phyloP scores from a whole-genome alignment of 2,797 vertebrate species.

The Anomalospiza imberbis region DNA sequence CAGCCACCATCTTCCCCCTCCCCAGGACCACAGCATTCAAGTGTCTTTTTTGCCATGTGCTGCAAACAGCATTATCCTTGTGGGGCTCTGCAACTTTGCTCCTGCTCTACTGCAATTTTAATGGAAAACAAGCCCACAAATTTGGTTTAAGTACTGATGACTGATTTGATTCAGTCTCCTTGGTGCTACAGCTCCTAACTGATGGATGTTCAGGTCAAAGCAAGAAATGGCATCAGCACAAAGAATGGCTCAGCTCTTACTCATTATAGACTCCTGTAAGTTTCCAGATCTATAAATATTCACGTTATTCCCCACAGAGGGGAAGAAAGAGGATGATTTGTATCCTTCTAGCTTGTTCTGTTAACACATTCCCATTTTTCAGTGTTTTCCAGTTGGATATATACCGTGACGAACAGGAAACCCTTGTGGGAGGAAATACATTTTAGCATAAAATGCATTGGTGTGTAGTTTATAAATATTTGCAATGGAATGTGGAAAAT shows the following conservation, averaged over 20 bases:
- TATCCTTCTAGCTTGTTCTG: constrained; percentile 11
- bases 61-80: fast-evolving
- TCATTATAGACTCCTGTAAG: constrained; percentile 47
- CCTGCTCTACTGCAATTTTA: background rate
- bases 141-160: background rate
- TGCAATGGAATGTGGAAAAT: background rate
- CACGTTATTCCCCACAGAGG: constrained; percentile 52
- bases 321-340: constrained; percentile 53
- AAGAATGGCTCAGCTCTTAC: constrained; percentile 55
- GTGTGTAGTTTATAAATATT: constrained; percentile 21
- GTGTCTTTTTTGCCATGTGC: background rate
- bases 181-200: constrained; percentile 32
- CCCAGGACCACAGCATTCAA: background rate
- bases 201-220: constrained; percentile 67
- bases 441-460: background rate
- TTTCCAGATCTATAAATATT: constrained; percentile 62
- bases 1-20: background rate
- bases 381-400: constrained; percentile 6
- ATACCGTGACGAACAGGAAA: constrained; percentile 21
- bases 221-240: constrained; percentile 60
- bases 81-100: background rate
- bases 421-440: background rate
- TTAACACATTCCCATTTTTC: constrained; percentile 21
- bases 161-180: constrained; percentile 46
- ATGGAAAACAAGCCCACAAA: background rate